These are phyloP conservation scores for Astreopora myriophthalma DNA, from an alignment of 64 coral and sea anemone species.

Conservation along the genomic window DNA sequence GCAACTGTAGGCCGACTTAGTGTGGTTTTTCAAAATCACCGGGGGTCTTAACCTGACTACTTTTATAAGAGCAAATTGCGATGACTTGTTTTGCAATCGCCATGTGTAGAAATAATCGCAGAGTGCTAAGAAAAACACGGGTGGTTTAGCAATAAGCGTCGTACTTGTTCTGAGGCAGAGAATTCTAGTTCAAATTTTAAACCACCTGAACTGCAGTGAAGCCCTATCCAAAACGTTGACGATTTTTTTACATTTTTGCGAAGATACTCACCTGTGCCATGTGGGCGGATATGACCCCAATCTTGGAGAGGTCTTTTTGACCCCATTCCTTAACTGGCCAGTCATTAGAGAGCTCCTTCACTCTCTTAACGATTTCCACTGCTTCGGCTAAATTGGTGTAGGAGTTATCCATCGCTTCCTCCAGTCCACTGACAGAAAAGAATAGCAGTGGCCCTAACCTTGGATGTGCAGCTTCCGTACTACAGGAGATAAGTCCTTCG, in stretches of 20 bases:
- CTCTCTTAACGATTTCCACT: slow-evolving; percentile 27
- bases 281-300: slow-evolving; percentile 9
- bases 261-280: background rate
- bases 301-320: background rate
- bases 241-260: background rate
- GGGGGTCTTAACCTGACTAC: no score
- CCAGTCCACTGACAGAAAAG: slow-evolving; percentile 10
- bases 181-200: no score
- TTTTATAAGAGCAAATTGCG: no score
- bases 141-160: no score
- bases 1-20: no score
- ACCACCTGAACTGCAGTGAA: background rate
- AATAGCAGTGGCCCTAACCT: slow-evolving; percentile 24
- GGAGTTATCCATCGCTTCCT: slow-evolving; percentile 26
- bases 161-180: no score
- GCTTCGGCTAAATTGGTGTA: slow-evolving; percentile 51
- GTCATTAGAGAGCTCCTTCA: slow-evolving; percentile 20
- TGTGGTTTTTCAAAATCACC: no score
- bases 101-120: no score
- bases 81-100: no score
- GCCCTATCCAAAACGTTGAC: background rate
- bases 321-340: slow-evolving; percentile 52
- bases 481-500: slow-evolving; percentile 15
- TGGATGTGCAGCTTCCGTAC: slow-evolving; percentile 23
- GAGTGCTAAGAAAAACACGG: no score